Percentiles rank a stretch among this genome's conserved stretches.
These are phyloP conservation scores for Centrocercus urophasianus DNA, from an alignment of 2,113 vertebrate species.

Conservation along the genomic window DNA sequence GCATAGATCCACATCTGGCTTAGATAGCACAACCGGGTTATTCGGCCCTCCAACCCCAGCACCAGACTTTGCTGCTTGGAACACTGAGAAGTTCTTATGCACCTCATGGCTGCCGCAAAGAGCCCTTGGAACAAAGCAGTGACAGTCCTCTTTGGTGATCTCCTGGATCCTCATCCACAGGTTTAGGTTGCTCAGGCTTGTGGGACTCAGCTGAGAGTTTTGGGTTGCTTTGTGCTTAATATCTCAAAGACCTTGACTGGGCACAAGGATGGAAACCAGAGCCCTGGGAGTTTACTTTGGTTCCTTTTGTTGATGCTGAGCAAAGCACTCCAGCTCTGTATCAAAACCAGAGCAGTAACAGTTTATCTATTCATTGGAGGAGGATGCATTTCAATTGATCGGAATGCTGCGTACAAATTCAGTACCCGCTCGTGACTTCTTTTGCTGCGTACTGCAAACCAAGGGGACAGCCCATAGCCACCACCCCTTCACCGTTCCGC, in stretches of 20 bases:
- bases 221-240: background rate
- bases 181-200: background rate
- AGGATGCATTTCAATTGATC: slow-evolving; percentile 30
- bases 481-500: slow-evolving; percentile 7
- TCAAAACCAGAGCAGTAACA: background rate
- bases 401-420: slow-evolving; percentile 11
- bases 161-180: background rate
- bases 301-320: background rate
- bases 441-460: slow-evolving; percentile 1
- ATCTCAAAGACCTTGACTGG: background rate
- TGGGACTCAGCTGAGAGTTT: background rate
- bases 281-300: background rate
- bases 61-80: background rate
- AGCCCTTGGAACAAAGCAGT: background rate
- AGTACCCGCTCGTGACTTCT: slow-evolving; percentile 40
- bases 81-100: background rate
- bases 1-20: background rate
- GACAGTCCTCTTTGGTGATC: background rate
- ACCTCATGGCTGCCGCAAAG: background rate
- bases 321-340: background rate
- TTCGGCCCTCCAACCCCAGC: background rate
- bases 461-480: background rate
- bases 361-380: slow-evolving; percentile 19
- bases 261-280: background rate
- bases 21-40: background rate